Conservation (phyloP, 2,797 vertebrate genomes). For the Buceros bicornis region DNA sequence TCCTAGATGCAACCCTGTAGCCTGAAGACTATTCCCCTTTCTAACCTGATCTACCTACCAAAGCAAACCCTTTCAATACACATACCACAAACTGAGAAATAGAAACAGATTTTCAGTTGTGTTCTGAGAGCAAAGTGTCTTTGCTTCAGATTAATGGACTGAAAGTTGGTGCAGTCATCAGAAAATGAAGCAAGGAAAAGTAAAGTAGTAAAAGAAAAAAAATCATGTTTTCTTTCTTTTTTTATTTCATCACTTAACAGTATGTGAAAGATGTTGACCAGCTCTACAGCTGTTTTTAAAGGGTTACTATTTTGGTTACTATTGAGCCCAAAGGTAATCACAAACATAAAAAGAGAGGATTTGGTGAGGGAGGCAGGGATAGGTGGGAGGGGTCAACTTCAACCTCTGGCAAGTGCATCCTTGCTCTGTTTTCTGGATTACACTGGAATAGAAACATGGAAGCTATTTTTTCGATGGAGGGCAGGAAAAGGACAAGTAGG, state of each 20-base stretch:
- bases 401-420: neutral
- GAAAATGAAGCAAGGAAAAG: neutral
- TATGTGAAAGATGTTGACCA: neutral
- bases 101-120: neutral
- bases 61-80: neutral
- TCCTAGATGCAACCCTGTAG: neutral
- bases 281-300: neutral
- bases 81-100: neutral
- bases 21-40: neutral
- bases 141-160: neutral
- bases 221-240: neutral
- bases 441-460: neutral
- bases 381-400: neutral
- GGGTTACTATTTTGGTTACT: neutral
- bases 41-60: neutral
- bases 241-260: neutral
- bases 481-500: neutral
- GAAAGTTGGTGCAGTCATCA: neutral
- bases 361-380: fast-evolving
- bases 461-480: neutral
- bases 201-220: neutral
- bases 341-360: neutral
- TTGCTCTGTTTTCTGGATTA: neutral
- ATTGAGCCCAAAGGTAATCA: neutral
- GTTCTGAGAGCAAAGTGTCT: neutral